A percentile compares a stretch with the other conserved stretches of the same genome.
Evolutionary conservation across 2,113 vertebrate genomes (phyloP).

Genomic region (Daubentonia madagascariensis): DNA sequence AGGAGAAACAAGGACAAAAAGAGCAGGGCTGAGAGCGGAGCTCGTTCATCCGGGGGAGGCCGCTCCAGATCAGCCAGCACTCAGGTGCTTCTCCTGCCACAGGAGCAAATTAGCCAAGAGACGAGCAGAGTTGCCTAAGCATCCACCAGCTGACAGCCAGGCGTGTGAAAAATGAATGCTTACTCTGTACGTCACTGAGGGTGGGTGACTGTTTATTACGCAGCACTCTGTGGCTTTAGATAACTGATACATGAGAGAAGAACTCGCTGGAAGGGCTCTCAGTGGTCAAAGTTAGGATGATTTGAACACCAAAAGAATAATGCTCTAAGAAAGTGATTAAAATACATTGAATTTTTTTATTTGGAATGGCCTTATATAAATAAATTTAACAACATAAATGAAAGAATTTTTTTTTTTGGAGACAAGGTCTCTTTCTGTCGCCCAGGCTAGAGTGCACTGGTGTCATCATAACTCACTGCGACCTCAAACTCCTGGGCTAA

Average conservation of each 20-base stretch:
- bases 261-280: not conserved
- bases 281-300: too few relatives aligned
- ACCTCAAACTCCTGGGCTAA: too few relatives aligned
- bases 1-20: not conserved
- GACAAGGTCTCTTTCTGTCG: too few relatives aligned
- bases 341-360: too few relatives aligned
- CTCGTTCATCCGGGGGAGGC: not conserved
- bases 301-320: not conserved
- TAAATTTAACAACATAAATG: too few relatives aligned
- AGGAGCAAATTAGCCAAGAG: not conserved
- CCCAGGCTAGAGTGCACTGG: too few relatives aligned
- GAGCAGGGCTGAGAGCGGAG: not conserved
- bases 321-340: too few relatives aligned
- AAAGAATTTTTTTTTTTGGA: too few relatives aligned
- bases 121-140: fast-evolving
- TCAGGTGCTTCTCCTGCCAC: not conserved
- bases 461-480: too few relatives aligned
- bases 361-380: too few relatives aligned
- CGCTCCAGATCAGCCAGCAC: not conserved
- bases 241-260: not conserved
- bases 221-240: too few relatives aligned
- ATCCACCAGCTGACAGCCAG: not conserved
- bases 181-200: not conserved
- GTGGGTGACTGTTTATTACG: not conserved
- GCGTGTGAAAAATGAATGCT: not conserved